Conservation (phyloP, 2,113 vertebrate species). For the Naja naja region DNA sequence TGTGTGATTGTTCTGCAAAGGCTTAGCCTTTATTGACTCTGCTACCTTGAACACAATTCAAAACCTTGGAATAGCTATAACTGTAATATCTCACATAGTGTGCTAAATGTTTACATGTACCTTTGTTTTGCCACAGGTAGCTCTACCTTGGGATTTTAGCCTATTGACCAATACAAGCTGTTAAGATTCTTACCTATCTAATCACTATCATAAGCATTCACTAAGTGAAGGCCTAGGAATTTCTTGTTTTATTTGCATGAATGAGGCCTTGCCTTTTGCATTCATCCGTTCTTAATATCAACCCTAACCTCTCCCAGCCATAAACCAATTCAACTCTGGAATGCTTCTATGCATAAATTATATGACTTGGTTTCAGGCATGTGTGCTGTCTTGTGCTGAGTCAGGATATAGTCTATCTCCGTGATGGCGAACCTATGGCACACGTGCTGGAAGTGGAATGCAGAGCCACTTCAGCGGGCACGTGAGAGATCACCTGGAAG, state of each 20-base stretch:
- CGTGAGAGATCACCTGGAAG: too few species aligned
- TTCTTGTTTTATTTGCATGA: background rate
- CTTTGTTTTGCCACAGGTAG: background rate
- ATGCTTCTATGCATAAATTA: background rate
- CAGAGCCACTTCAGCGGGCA: too few species aligned
- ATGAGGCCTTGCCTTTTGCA: background rate
- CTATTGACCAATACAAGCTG: background rate
- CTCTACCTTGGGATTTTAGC: background rate
- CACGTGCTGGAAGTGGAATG: too few species aligned
- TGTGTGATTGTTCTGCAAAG: background rate
- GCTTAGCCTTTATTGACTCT: background rate
- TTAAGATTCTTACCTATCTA: background rate
- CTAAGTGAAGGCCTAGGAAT: background rate
- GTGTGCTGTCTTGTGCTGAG: background rate
- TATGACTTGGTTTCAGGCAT: background rate
- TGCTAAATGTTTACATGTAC: background rate
- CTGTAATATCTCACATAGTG: background rate
- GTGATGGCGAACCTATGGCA: too few species aligned
- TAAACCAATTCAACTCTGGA: background rate
- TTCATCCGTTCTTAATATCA: background rate
- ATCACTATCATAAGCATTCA: background rate
- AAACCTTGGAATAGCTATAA: background rate
- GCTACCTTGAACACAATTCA: background rate
- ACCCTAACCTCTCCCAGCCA: background rate
- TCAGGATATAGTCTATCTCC: background rate